These are phyloP conservation scores for Hypselothyrea guttata DNA, from an alignment of 2,888 invertebrate genomes.

Conservation along the genomic window DNA sequence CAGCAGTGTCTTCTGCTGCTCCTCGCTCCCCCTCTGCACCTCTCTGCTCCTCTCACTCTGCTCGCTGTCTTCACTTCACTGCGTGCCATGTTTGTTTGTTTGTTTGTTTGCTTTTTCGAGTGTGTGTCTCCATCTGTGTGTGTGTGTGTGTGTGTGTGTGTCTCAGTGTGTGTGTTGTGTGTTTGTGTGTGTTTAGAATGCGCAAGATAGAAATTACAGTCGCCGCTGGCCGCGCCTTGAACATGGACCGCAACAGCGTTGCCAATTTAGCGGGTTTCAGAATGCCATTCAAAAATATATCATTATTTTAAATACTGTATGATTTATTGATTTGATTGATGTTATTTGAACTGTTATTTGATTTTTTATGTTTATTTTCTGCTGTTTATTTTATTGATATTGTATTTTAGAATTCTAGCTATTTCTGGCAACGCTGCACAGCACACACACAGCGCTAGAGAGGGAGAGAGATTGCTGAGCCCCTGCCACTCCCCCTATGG, in stretches of 20 bases:
- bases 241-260: slow-evolving; percentile 46
- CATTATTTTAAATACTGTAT: too few species aligned
- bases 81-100: slow-evolving; percentile 71
- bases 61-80: slow-evolving; percentile 72
- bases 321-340: too few species aligned
- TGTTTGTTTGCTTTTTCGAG: slow-evolving; percentile 67
- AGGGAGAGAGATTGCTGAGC: neutral
- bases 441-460: too few species aligned
- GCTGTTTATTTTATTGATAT: too few species aligned
- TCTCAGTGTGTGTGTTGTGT: slow-evolving; percentile 38
- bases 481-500: neutral
- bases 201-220: slow-evolving; percentile 71
- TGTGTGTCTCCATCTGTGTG: slow-evolving; percentile 26
- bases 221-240: slow-evolving; percentile 70
- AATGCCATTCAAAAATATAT: too few species aligned
- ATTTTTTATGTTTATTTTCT: too few species aligned
- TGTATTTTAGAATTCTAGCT: too few species aligned
- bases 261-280: too few species aligned
- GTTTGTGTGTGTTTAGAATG: slow-evolving; percentile 67
- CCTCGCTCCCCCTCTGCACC: neutral
- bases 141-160: slow-evolving; percentile 19
- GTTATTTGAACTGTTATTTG: too few species aligned
- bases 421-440: too few species aligned
- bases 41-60: slow-evolving; percentile 4
- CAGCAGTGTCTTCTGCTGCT: slow-evolving; percentile 55